Evolutionary conservation across 2,888 invertebrate genomes (phyloP).

Genomic region (Melanophora roralis): DNA sequence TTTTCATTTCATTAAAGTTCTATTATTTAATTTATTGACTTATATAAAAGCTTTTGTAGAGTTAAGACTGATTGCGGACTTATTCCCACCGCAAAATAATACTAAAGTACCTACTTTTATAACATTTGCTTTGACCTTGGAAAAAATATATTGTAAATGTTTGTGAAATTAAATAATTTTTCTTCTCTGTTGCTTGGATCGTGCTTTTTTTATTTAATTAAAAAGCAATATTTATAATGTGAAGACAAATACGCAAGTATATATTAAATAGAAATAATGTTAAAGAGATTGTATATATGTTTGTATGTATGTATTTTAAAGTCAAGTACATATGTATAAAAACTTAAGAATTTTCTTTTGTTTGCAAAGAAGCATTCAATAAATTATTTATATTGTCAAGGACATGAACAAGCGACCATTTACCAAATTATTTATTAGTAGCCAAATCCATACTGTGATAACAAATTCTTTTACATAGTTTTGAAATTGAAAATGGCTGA

Average conservation of each 20-base stretch:
- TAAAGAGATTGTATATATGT: neutral
- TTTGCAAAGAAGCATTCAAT: neutral
- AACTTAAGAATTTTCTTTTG: neutral
- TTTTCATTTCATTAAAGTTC: too few relatives aligned
- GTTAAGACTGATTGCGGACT: neutral
- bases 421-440: too few relatives aligned
- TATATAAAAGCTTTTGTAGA: neutral
- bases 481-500: too few relatives aligned
- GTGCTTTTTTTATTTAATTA: conserved; percentile 10
- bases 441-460: too few relatives aligned
- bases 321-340: conserved; percentile 1
- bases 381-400: conserved; percentile 21
- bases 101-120: neutral
- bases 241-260: neutral
- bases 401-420: conserved; percentile 36
- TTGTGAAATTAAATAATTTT: conserved; percentile 1
- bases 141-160: conserved; percentile 14
- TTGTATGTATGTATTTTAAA: neutral
- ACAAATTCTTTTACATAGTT: too few relatives aligned
- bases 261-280: conserved; percentile 17
- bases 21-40: too few relatives aligned
- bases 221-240: neutral
- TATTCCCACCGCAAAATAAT: neutral
- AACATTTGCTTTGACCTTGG: conserved; percentile 11
- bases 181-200: neutral